Conservation (phyloP, 2,113 vertebrate genomes). For the Oreochromis aureus region DNA sequence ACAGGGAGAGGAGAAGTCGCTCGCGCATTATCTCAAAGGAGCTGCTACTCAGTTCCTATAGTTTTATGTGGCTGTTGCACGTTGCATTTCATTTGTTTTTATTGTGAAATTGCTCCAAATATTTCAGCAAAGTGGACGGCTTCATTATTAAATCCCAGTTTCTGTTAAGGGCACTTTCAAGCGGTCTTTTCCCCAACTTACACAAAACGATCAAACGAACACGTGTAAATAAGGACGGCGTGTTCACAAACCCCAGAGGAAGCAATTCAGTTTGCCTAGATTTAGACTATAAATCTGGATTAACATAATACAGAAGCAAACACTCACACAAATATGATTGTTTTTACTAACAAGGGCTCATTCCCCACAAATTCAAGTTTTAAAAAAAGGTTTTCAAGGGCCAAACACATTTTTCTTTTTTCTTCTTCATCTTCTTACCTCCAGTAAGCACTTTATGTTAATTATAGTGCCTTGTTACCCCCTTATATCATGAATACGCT, state of each 20-base stretch:
- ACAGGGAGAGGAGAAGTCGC: conserved; percentile 28
- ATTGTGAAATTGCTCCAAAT: conserved; percentile 7
- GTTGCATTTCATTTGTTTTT: conserved; percentile 27
- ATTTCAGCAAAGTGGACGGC: background rate
- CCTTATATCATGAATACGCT: background rate
- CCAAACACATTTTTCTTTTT: background rate
- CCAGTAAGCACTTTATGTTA: conserved; percentile 54
- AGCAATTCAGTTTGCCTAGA: background rate
- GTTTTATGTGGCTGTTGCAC: background rate
- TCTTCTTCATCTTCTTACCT: background rate
- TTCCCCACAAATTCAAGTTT: background rate
- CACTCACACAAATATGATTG: background rate
- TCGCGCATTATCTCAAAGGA: conserved; percentile 43
- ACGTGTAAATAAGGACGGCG: background rate
- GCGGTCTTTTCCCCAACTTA: background rate
- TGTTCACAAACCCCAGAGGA: background rate
- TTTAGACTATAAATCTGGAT: background rate
- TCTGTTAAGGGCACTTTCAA: background rate
- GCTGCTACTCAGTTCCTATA: conserved; percentile 15
- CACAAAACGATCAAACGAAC: background rate
- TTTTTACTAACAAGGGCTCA: conserved; percentile 43
- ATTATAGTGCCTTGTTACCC: conserved; percentile 64
- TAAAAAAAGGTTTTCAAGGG: background rate
- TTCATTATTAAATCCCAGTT: conserved; percentile 22
- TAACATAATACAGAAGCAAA: background rate